A percentile compares a stretch with the other conserved stretches of the same genome.
phyloP scores from a whole-genome alignment of 2,888 invertebrate species.

The Yponomeuta cagnagella region DNA sequence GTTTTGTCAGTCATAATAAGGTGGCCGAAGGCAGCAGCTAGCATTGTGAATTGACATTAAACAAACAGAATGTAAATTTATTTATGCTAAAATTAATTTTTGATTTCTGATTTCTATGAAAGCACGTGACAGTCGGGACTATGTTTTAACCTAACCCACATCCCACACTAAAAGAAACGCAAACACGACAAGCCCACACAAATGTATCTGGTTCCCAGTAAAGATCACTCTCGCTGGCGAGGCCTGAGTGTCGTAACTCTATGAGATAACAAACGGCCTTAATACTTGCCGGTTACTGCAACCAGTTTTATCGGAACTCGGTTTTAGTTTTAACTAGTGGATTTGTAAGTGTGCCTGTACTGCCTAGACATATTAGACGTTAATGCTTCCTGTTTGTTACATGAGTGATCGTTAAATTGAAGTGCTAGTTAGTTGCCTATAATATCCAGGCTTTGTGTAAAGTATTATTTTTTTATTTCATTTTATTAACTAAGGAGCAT shows the following conservation, averaged over 20 bases:
- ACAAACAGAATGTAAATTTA: no score
- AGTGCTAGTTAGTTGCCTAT: neutral
- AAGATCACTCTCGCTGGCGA: slow-evolving; percentile 19
- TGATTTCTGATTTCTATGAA: no score
- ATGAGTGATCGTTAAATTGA: neutral
- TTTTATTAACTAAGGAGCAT: no score
- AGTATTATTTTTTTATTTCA: no score
- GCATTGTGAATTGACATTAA: no score
- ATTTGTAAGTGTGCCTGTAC: neutral
- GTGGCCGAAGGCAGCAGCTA: no score
- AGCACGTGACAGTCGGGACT: no score
- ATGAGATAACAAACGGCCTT: slow-evolving; percentile 18
- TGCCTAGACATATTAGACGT: neutral
- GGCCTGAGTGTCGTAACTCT: slow-evolving; percentile 17
- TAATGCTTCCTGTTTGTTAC: neutral
- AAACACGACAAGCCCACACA: neutral
- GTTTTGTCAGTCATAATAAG: no score
- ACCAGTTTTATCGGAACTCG: neutral
- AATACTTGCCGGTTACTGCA: neutral
- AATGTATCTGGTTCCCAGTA: neutral
- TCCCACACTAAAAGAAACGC: neutral
- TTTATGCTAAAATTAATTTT: no score
- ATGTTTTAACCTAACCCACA: no score
- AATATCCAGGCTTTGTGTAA: neutral
- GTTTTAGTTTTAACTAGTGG: neutral